phyloP scores from a whole-genome alignment of 2,797 vertebrate genomes.

The Epinephelus awoara region DNA sequence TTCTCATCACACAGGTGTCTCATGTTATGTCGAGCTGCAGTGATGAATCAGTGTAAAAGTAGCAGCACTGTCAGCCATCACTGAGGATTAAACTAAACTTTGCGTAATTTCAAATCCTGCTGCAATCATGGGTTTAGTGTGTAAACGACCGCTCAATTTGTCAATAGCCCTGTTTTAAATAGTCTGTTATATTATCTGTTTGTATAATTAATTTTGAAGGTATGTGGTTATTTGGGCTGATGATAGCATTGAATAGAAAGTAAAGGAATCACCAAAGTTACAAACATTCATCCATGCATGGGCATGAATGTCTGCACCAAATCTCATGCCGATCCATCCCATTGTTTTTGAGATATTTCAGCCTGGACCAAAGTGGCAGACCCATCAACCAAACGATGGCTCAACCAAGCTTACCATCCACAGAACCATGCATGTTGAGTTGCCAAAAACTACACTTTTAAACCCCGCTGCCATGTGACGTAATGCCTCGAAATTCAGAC shows the following conservation, averaged over 20 bases:
- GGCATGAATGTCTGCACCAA: neutral
- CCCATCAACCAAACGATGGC: neutral
- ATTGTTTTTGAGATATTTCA: neutral
- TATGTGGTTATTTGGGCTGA: neutral
- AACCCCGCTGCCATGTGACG: neutral
- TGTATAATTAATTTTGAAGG: no score
- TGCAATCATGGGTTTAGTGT: no score
- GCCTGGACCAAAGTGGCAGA: neutral
- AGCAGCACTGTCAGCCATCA: no score
- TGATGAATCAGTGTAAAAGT: no score
- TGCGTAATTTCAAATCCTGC: no score
- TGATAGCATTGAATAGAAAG: neutral
- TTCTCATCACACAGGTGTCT: no score
- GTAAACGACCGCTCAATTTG: no score
- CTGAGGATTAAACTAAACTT: no score
- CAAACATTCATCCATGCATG: neutral
- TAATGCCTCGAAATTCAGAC: neutral
- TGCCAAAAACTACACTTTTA: neutral
- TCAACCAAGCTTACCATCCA: neutral
- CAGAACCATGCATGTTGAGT: neutral
- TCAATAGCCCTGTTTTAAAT: no score
- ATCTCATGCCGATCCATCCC: neutral
- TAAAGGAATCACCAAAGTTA: neutral
- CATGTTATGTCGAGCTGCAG: no score
- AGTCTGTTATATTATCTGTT: no score